Evolutionary conservation across 2,888 invertebrate genomes (phyloP).

Genomic region (Polymixis lichenea): DNA sequence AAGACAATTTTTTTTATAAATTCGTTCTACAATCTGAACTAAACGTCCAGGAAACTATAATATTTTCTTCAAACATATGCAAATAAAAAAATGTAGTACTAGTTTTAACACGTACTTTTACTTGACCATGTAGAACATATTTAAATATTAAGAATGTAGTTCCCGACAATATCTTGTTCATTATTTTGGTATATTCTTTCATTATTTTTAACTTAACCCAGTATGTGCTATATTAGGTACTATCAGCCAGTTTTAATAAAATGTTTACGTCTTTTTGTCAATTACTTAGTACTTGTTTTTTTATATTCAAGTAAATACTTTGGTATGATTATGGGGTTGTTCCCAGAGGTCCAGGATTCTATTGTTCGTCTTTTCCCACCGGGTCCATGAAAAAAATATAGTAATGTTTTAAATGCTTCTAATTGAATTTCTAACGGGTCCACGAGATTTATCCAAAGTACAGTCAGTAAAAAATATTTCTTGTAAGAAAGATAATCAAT

Average conservation of each 20-base stretch:
- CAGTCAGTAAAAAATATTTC: too few relatives aligned
- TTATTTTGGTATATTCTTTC: not conserved
- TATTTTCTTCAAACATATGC: slow-evolving; percentile 81
- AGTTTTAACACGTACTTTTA: slow-evolving; percentile 48
- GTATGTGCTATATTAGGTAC: not conserved
- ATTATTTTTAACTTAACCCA: not conserved
- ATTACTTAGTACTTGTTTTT: not conserved
- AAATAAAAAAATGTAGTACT: too few relatives aligned
- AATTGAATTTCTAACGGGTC: too few relatives aligned
- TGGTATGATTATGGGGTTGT: not conserved
- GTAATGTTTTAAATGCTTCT: too few relatives aligned
- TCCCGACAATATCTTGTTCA: not conserved
- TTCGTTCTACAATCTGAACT: slow-evolving; percentile 79
- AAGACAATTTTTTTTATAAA: not conserved
- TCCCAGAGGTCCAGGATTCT: too few relatives aligned
- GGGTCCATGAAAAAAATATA: too few relatives aligned
- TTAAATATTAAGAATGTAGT: not conserved
- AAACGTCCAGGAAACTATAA: slow-evolving; percentile 70
- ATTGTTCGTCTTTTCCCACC: too few relatives aligned
- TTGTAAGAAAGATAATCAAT: too few relatives aligned
- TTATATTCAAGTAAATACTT: not conserved
- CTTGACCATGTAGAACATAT: not conserved
- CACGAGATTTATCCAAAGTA: too few relatives aligned
- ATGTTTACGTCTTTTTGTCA: not conserved
- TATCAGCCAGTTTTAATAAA: not conserved